These are phyloP conservation scores for Cettia cetti DNA, from an alignment of 2,113 vertebrate species.

Conservation along the genomic window DNA sequence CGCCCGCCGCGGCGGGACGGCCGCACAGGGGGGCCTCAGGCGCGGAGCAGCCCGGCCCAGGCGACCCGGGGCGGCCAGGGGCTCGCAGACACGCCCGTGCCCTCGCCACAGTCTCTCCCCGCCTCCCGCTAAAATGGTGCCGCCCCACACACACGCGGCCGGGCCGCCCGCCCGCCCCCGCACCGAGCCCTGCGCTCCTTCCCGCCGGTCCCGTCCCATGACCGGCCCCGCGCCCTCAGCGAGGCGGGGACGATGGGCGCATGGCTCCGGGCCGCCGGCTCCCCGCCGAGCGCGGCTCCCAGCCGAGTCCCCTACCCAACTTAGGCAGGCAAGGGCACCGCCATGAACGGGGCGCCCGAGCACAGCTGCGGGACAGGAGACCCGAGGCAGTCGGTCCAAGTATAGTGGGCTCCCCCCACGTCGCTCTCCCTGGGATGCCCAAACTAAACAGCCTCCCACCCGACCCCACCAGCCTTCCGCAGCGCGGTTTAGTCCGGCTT, in stretches of 20 bases:
- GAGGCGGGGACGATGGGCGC: background rate
- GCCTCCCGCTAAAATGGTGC: background rate
- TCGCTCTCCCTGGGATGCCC: fast-evolving
- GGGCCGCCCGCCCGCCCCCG: background rate
- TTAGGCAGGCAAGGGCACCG: background rate
- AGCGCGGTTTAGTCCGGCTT: background rate
- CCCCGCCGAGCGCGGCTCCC: background rate
- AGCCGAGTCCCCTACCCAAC: background rate
- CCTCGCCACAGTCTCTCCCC: background rate
- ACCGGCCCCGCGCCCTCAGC: background rate
- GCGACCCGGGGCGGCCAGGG: fast-evolving
- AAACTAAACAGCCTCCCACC: too few species aligned
- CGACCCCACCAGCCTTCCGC: background rate
- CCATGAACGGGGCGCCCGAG: background rate
- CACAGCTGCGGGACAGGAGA: background rate
- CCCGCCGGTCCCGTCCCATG: too few species aligned
- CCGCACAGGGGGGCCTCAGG: background rate
- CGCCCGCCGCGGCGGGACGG: background rate
- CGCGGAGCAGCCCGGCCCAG: fast-evolving
- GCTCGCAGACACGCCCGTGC: background rate
- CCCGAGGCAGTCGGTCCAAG: background rate
- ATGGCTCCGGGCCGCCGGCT: background rate
- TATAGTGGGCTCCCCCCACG: background rate
- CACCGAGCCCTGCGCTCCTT: background rate
- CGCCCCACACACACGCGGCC: background rate